Evolutionary conservation across 2,797 vertebrate species (phyloP), one percentile per base, ranked within the genome.

Genomic region (Anomalospiza imberbis): DNA sequence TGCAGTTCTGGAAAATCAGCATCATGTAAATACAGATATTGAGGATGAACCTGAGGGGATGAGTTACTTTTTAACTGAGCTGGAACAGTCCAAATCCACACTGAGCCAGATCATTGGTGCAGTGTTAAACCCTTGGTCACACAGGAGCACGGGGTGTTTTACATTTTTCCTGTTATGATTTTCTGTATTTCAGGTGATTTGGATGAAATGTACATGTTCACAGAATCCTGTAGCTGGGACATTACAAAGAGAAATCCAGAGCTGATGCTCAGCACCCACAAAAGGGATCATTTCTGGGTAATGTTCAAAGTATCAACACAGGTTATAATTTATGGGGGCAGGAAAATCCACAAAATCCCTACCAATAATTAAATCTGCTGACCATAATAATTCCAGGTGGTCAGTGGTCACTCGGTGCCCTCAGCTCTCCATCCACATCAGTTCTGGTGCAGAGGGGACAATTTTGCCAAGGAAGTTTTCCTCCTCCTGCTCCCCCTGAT

Each of bases 91-190:
- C 9, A 12, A 66, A 19, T 20, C 28, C 9, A 12, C 1, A 26
- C 28, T 19, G 19, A 34, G 29, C 21, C 73, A 58, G 15, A 42
- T 58, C 38, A 20, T 3, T 7, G 48, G 63, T 14, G 11, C 8
- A 28, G 15, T 0, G 14, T 26, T 12, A 51, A 77, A 60, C 8
- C 9, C n/a, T 21, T 10, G 42, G 40, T 21, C 53, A n/a, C 1
- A 3, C 38, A 20, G 29, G 28, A 16, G 10, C 20, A 2, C 0
- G 3, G 0, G 1, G 4, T 26, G 7, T 15, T 73, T 50, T 20
- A 8, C 15, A 7, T 17, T 20, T 55, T 61, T 66, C 19, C 31
- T 25, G 7, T 12, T 38, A 4, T 0, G 13, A 2, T 29, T 54
- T 47, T 63, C 47, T 67, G 6, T 34, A 12, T 57, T 83, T 85